Evolutionary conservation across 53 echinoderm and acorn worm genomes (phyloP).

Genomic region (Paracentrotus lividus): DNA sequence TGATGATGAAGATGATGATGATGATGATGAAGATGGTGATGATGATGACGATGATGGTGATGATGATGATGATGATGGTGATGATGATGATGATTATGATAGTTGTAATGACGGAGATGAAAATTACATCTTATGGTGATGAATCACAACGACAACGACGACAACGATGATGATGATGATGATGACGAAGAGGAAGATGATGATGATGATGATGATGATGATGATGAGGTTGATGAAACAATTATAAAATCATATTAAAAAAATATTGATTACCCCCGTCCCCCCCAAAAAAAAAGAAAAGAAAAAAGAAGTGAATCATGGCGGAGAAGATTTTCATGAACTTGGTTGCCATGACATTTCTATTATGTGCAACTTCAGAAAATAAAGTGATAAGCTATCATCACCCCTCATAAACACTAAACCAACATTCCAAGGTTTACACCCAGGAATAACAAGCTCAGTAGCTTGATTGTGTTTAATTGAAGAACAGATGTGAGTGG

Average conservation of each 20-base stretch:
- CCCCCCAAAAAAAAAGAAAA: too few species aligned
- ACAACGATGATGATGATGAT: background rate
- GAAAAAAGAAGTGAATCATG: background rate
- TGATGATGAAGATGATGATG: conserved; percentile 21
- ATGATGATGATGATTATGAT: background rate
- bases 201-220: conserved; percentile 33
- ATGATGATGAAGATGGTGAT: background rate
- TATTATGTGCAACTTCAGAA: background rate
- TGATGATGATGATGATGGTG: background rate
- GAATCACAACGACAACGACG: background rate
- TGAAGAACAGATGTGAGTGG: conserved; percentile 40
- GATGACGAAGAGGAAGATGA: background rate
- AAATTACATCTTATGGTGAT: too few species aligned
- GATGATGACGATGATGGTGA: conserved; percentile 16
- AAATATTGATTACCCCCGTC: background rate
- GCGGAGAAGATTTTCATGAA: background rate
- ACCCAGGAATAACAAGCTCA: background rate
- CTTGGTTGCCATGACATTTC: background rate
- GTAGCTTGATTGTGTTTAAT: conserved; percentile 9
- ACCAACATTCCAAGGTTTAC: conserved; percentile 46
- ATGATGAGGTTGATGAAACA: background rate
- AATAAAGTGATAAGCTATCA: conserved; percentile 52
- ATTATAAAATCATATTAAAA: background rate
- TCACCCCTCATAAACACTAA: conserved; percentile 55
- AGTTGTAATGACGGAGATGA: background rate